Evolutionary conservation across 2,797 vertebrate species (phyloP).

Genomic region (Acipenser oxyrinchus): DNA sequence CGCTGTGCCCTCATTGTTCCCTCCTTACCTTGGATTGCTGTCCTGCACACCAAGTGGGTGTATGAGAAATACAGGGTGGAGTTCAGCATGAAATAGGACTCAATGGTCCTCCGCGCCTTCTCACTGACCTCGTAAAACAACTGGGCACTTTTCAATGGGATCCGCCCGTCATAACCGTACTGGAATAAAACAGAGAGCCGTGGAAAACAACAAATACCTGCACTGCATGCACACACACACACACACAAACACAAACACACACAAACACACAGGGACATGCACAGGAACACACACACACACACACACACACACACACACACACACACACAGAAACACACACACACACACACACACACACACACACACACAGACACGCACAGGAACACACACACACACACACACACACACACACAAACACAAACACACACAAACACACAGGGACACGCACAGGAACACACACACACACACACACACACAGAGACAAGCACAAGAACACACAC

Average conservation of each 20-base stretch:
- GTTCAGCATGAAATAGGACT: constrained; percentile 93
- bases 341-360: no score
- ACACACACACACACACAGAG: no score
- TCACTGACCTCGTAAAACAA: constrained; percentile 91
- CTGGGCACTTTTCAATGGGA: constrained; percentile 78
- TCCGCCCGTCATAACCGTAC: constrained; percentile 85
- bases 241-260: background rate
- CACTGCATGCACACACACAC: background rate
- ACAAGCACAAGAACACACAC: no score
- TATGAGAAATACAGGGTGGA: constrained; percentile 94
- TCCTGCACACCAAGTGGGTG: constrained; percentile 93
- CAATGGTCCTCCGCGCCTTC: constrained; percentile 74
- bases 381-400: no score
- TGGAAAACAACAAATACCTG: background rate
- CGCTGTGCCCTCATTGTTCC: background rate
- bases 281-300: no score
- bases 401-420: no score
- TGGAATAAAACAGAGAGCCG: constrained; percentile 31
- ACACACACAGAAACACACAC: no score
- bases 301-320: no score
- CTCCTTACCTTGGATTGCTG: constrained; percentile 77
- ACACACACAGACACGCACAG: no score
- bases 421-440: no score
- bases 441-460: no score
- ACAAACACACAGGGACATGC: background rate